phyloP scores from a whole-genome alignment of 2,888 invertebrate species.

The Diplolepis rosae region DNA sequence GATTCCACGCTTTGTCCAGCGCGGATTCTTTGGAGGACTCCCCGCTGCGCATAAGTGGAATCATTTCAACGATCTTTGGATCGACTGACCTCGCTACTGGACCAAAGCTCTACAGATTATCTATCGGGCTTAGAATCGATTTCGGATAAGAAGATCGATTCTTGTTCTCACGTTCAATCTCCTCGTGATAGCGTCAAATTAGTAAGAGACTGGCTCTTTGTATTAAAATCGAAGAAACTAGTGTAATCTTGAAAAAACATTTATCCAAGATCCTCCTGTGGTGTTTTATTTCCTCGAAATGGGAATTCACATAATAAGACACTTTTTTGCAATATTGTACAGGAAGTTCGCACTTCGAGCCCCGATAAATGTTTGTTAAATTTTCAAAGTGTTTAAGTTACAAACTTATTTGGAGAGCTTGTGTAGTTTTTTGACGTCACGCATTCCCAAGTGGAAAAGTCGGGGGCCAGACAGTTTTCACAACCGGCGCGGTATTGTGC shows the following conservation, averaged over 20 bases:
- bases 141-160: constrained; percentile 5
- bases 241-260: not conserved
- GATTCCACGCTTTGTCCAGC: constrained; percentile 61
- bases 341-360: too few species aligned
- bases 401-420: too few species aligned
- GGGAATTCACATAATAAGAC: too few species aligned
- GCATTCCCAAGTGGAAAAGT: too few species aligned
- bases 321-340: too few species aligned
- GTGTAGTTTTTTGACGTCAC: too few species aligned
- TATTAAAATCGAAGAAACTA: not conserved
- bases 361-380: too few species aligned
- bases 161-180: not conserved
- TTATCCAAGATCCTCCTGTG: too few species aligned
- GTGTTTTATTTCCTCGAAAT: too few species aligned
- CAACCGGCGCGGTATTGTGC: too few species aligned
- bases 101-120: constrained; percentile 47
- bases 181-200: not conserved
- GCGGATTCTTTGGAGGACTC: constrained; percentile 63
- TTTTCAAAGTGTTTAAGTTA: too few species aligned
- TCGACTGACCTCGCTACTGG: constrained; percentile 49
- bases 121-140: constrained; percentile 29
- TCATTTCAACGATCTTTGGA: constrained; percentile 57
- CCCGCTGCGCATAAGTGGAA: constrained; percentile 70
- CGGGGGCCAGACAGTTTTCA: too few species aligned
- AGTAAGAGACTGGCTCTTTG: not conserved